A percentile compares a stretch with the other conserved stretches of the same genome.
These are phyloP conservation scores for Disparrhopalites patrizii DNA, from an alignment of 2,888 invertebrate species.

Conservation along the genomic window DNA sequence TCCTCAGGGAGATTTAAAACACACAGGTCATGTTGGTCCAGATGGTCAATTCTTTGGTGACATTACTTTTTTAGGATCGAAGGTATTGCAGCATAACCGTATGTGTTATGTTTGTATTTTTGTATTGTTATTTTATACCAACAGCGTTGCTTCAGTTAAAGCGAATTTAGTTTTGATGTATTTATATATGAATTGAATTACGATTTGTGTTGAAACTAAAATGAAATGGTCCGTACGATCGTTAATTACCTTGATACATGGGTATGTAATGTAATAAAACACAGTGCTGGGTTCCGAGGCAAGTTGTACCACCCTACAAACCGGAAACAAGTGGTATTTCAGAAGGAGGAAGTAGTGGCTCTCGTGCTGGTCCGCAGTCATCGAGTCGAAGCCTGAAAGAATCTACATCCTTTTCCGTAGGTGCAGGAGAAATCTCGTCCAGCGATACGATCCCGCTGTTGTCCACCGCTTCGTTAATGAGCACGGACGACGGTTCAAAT, in stretches of 20 bases:
- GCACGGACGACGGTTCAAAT: constrained; percentile 34
- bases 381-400: constrained; percentile 14
- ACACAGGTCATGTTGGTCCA: constrained; percentile 91
- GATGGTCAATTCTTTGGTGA: constrained; percentile 98
- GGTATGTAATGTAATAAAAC: no score
- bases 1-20: constrained; percentile 94
- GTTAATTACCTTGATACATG: no score
- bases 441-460: constrained; percentile 47
- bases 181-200: constrained; percentile 1
- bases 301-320: constrained; percentile 48
- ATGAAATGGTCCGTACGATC: neutral
- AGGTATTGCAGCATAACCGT: neutral
- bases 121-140: no score
- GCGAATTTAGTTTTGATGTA: neutral
- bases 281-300: constrained; percentile 47
- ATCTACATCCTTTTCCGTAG: constrained; percentile 2
- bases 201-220: neutral
- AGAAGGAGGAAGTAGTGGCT: neutral
- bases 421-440: constrained; percentile 38
- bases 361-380: neutral
- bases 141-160: no score
- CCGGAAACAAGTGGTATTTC: constrained; percentile 34
- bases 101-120: no score
- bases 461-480: constrained; percentile 38
- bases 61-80: constrained; percentile 63